These are phyloP conservation scores for Coboldia fuscipes DNA, from an alignment of 1,140 invertebrate species.

Conservation along the genomic window DNA sequence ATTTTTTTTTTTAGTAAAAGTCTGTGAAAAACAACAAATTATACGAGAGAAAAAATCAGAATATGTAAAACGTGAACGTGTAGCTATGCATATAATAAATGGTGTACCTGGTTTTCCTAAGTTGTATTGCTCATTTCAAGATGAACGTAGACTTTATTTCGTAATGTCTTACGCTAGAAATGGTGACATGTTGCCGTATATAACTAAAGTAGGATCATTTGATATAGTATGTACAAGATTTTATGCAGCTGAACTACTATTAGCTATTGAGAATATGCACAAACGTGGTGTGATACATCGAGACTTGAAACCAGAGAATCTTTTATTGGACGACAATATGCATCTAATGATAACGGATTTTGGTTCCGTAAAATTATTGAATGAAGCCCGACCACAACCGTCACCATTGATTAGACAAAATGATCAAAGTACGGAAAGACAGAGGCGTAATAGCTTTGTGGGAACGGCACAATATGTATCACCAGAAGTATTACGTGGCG, in stretches of 20 bases:
- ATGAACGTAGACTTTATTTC: conserved; percentile 82
- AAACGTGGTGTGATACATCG: conserved; percentile 79
- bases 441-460: conserved; percentile 73
- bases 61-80: conserved; percentile 54
- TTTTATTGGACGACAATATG: conserved; percentile 79
- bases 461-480: conserved; percentile 99
- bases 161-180: conserved; percentile 88
- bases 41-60: conserved; percentile 80
- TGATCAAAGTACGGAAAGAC: conserved; percentile 13
- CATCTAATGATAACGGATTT: conserved; percentile 96
- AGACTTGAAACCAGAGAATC: conserved; percentile 80
- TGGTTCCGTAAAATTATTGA: conserved; percentile 80
- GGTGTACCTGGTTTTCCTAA: conserved; percentile 66
- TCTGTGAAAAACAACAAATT: conserved; percentile 84
- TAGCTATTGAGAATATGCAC: conserved; percentile 84
- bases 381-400: too few species aligned
- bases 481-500: conserved; percentile 78
- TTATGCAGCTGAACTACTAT: conserved; percentile 82
- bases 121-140: conserved; percentile 93
- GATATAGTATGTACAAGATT: conserved; percentile 74
- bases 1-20: conserved; percentile 65
- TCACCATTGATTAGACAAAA: too few species aligned
- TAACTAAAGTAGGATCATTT: conserved; percentile 80
- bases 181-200: conserved; percentile 79
- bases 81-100: conserved; percentile 21